Evolutionary conservation across 2,113 vertebrate species (phyloP).

Genomic region (Myodes glareolus): DNA sequence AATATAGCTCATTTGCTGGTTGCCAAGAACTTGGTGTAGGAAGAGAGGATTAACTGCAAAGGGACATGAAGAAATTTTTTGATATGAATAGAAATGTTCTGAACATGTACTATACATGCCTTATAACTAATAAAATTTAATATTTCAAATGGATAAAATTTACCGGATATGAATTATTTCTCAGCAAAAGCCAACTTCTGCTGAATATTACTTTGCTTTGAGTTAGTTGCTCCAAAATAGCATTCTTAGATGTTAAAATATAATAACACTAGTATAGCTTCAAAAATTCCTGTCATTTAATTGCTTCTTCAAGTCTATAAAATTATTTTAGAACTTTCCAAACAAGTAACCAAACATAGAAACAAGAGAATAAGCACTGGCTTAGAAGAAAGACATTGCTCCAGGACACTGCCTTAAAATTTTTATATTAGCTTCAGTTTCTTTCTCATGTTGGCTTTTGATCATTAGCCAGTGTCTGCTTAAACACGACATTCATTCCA

Average conservation of each 20-base stretch:
- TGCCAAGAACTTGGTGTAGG: background rate
- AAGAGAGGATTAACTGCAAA: background rate
- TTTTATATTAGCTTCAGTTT: background rate
- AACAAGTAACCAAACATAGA: background rate
- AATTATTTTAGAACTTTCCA: slow-evolving; percentile 15
- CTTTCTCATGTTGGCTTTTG: background rate
- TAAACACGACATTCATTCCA: background rate
- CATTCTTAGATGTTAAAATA: background rate
- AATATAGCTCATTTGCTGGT: background rate
- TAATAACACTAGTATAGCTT: background rate
- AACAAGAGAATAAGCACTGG: background rate
- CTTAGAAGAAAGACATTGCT: background rate
- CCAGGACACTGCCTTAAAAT: background rate
- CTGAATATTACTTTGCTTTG: slow-evolving; percentile 1
- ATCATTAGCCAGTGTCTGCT: background rate
- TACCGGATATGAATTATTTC: background rate
- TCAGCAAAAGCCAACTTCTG: background rate
- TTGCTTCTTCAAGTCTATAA: background rate
- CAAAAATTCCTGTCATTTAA: background rate
- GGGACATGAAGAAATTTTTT: background rate
- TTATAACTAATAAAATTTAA: background rate
- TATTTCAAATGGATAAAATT: background rate
- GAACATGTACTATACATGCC: background rate
- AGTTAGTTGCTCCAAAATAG: background rate
- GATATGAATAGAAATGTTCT: background rate